Conservation (phyloP, 2,113 vertebrate species). For the Odocoileus hemionus region DNA sequence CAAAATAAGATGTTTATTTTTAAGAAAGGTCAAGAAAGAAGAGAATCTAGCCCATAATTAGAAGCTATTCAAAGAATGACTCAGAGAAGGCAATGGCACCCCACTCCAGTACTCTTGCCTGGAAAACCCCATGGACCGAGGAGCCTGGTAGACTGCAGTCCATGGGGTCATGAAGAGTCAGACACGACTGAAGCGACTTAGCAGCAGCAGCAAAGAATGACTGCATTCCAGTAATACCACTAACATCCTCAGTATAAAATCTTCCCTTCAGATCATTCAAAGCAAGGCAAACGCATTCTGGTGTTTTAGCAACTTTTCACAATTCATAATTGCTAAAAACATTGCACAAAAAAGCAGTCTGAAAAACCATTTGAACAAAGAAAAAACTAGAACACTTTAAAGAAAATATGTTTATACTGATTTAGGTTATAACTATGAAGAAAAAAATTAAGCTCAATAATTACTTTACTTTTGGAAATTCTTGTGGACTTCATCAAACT, state of each 20-base stretch:
- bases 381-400: not conserved
- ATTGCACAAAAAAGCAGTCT: not conserved
- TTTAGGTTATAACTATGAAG: not conserved
- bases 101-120: too few relatives aligned
- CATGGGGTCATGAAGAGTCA: too few relatives aligned
- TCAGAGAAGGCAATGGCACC: not conserved
- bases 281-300: not conserved
- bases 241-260: not conserved
- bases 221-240: not conserved
- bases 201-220: not conserved
- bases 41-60: not conserved
- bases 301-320: not conserved
- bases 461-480: not conserved
- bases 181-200: too few relatives aligned
- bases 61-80: not conserved
- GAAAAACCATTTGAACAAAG: not conserved
- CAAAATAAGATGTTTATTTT: not conserved
- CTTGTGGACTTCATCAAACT: not conserved
- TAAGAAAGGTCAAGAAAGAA: not conserved
- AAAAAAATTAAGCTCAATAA: not conserved
- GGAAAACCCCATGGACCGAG: too few relatives aligned
- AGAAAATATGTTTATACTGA: not conserved
- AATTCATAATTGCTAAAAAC: not conserved
- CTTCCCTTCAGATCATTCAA: not conserved
- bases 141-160: too few relatives aligned